phyloP scores from a whole-genome alignment of 2,113 vertebrate genomes.

The Sphaerodactylus townsendi region DNA sequence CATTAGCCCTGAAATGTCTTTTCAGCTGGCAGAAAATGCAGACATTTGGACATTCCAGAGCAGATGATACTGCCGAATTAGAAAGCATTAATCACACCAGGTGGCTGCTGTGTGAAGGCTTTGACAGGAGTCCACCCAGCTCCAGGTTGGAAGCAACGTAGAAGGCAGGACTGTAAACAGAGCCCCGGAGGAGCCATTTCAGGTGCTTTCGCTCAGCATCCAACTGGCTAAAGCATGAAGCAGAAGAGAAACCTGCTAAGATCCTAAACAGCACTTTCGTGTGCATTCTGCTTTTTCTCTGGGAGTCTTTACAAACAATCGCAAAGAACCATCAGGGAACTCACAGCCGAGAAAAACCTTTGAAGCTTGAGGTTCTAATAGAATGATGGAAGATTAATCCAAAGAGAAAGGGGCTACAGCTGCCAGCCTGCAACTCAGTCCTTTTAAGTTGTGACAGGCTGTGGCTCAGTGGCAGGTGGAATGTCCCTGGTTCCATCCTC shows the following conservation, averaged over 20 bases:
- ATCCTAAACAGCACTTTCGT: constrained; percentile 19
- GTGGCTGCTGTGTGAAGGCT: rapidly evolving
- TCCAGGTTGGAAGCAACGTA: not conserved
- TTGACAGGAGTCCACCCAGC: rapidly evolving
- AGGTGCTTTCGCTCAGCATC: constrained; percentile 30
- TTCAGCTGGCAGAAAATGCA: not conserved
- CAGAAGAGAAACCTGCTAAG: not conserved
- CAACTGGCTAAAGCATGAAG: constrained; percentile 34
- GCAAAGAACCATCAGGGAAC: constrained; percentile 32
- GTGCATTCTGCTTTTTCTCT: constrained; percentile 3
- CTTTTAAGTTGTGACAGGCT: not conserved
- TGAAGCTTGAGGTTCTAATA: not conserved
- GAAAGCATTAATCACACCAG: not conserved
- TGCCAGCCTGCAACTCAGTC: not conserved
- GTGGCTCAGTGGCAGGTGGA: too few species aligned
- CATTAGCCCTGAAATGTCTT: constrained; percentile 18
- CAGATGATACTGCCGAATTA: not conserved
- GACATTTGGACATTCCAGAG: constrained; percentile 1
- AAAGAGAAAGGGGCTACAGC: constrained; percentile 27
- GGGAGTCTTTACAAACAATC: not conserved
- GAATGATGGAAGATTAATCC: constrained; percentile 25
- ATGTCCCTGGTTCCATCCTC: too few species aligned
- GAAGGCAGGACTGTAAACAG: not conserved
- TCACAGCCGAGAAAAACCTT: constrained; percentile 16
- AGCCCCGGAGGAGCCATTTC: not conserved